A percentile compares a stretch with the other conserved stretches of the same genome.
Evolutionary conservation across 2,113 vertebrate genomes (phyloP).

Genomic region (Anthoscopus minutus): DNA sequence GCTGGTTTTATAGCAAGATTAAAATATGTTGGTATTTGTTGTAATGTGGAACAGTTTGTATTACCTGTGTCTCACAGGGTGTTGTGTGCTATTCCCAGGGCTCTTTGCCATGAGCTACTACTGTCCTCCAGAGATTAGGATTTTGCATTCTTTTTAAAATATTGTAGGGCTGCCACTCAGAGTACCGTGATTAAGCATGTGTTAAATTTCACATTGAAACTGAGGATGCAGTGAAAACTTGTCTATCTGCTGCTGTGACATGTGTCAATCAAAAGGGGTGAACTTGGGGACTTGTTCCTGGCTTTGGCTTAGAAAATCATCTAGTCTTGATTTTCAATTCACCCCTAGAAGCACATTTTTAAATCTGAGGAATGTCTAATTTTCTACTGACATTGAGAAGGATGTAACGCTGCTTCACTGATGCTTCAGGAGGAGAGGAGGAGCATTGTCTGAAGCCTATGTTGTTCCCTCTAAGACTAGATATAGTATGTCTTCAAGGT

Average conservation of each 20-base stretch:
- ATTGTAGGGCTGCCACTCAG: neutral
- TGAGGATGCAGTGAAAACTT: neutral
- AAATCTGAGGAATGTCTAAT: neutral
- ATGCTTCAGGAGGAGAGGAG: neutral
- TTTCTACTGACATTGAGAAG: neutral
- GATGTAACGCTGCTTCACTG: neutral
- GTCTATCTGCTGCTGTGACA: neutral
- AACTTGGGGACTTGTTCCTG: neutral
- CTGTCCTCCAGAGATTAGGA: accelerated
- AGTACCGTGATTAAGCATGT: neutral
- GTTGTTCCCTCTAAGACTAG: neutral
- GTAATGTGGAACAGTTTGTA: neutral
- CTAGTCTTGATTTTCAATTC: neutral
- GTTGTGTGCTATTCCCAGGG: neutral
- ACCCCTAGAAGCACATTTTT: neutral
- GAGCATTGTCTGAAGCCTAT: neutral
- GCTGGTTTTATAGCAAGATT: neutral
- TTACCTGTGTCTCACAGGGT: neutral
- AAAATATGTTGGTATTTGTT: neutral
- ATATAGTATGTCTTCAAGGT: neutral
- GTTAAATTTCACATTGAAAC: neutral
- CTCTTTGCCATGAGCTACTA: neutral
- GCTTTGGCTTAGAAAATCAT: neutral
- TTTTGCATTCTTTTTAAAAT: neutral
- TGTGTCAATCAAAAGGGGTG: neutral